Base-by-base conservation (phyloP, 2,113 vertebrate species). In the Anarhynchus alexandrinus region DNA sequence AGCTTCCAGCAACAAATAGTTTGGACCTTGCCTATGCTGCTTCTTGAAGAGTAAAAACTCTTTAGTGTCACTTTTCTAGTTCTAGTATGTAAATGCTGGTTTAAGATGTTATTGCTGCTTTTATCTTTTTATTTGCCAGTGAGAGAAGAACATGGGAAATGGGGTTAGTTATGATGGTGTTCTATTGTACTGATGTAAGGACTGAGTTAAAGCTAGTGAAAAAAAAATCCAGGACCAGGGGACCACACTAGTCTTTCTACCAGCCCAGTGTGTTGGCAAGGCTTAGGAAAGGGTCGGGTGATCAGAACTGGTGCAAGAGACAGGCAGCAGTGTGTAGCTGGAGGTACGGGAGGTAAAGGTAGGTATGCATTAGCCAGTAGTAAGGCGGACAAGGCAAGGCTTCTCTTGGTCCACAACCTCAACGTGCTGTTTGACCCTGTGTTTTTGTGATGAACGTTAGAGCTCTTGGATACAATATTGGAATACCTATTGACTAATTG, bases 391-490 rank as follows among this genome's bases (percentile, higher is more conserved):
- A 34, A 16, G 26, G 27, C 38, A 34, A 16, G 26, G 27, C 38
- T 82, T 58, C 34, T 52, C 34, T 19, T 25, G 23, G 30, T 29
- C 29, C 0, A 0, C 51, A 32, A 2, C 27, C 57, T n/a, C 52
- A 29, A 2, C 26, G 59, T 73, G 23, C 36, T 88, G 5, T 30
- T 27, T 61, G 26, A 34, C 43, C 10, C 25, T 5, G 10, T 57
- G 40, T 32, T 42, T 18, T 58, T 42, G 1, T 57, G 66, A 3
- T 36, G 45, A 47, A 5, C 3, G 0, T 47, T 1, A 10, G 38
- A 45, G 30, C 21, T 81, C 18, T 83, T 16, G 17, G 32, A 21
- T 64, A 29, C 10, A 12, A 12, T 29, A 0, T 3, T 42, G 45
- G 20, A 36, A 77, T 64, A 10, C 0, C 27, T 43, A 1, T 2